Evolutionary conservation across 2,888 invertebrate species (phyloP), one percentile per base, ranked within the genome.

Genomic region (Lithophane ornitopus): DNA sequence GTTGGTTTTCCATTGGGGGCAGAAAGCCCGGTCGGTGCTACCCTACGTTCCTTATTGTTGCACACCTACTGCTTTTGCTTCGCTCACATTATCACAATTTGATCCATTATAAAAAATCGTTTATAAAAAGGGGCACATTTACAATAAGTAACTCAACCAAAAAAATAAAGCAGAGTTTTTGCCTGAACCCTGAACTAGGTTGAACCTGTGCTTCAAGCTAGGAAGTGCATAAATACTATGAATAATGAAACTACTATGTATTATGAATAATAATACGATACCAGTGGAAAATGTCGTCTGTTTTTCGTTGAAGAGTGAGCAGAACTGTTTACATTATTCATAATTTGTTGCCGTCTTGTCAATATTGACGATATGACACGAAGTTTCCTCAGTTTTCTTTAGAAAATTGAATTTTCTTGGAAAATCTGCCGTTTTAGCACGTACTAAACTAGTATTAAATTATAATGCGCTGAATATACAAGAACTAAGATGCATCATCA

Each of bases 241-340:
- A 34, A 34, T 2, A 34, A 34, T 34, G 34, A 34, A 34, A 34
- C 34, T 34, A 34, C 34, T 34, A 34, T 2, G n/a, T n/a, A n/a
- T 34, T 34, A 34, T 34, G 34, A 34, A 34, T 34, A 66, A 16
- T 39, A 14, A 34, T 11, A 34, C 22, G 3, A 28, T n/a, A 52
- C 44, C 8, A 8, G 4, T 26, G 4, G 34, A 46, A 34, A 54
- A 61, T 67, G 3, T 14, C 34, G 22, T 68, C 19, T 56, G 14
- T 69, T 76, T 69, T 69, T 39, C 44, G 1, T n/a, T 14, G 46
- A 59, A 54, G 26, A 16, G 34, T 54, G 68, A 44, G 44, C n/a
- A 44, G 8, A 54, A 34, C 44, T 67, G 39, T 39, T 65, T 49
- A 65, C 49, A 22, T 44, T 59, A 52, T 49, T 63, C 46, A 75